Base-by-base conservation (phyloP, 2,113 vertebrate genomes). In the Prionailurus viverrinus region DNA sequence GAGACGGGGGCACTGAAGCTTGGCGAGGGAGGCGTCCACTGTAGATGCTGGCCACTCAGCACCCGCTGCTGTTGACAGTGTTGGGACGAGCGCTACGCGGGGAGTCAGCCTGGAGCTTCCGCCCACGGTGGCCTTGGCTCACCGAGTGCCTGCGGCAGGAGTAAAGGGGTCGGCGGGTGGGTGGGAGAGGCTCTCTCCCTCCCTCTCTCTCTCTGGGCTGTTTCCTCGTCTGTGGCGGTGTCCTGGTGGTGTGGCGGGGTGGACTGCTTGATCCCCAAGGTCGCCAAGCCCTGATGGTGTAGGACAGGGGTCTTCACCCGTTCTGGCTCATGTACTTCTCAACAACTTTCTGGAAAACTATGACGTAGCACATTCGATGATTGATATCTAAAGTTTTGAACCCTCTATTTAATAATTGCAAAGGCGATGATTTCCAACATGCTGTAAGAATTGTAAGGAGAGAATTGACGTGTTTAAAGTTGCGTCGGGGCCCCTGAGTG, bases 111-210 rank as follows among this genome's bases (percentile, higher is more conserved):
- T 74, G 27, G 19, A 1, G 5, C 41, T 69, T 65, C 23, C 5
- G 8, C 68, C 68, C 18, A 0, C 18, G 1, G 18, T 73, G 12
- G 23, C n/a, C 41, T 27, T 7, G 39, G 74, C 0, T 0, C 68
- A 27, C 36, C 11, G 0, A 25, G 27, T 31, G 21, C 66, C 63
- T 89, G 45, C 4, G 61, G 63, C 23, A 9, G 76, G 9, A 36
- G 21, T 29, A 29, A 78, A 15, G 31, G 18, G 2, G 11, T 29
- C 27, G 8, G 16, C 15, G 11, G 29, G 36, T 6, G 53, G 7
- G 65, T 16, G 41, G 7, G 25, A 39, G 21, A n/a, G n/a, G 45
- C 69, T 51, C 11, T 7, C 11, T 90, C 63, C 45, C 45, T 45
- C 45, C 45, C 45, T 53, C 7, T 31, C 0, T 84, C 94, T 95